Base-by-base conservation (phyloP, 2,797 vertebrate species). In the Parauchenoglanis ngamensis region DNA sequence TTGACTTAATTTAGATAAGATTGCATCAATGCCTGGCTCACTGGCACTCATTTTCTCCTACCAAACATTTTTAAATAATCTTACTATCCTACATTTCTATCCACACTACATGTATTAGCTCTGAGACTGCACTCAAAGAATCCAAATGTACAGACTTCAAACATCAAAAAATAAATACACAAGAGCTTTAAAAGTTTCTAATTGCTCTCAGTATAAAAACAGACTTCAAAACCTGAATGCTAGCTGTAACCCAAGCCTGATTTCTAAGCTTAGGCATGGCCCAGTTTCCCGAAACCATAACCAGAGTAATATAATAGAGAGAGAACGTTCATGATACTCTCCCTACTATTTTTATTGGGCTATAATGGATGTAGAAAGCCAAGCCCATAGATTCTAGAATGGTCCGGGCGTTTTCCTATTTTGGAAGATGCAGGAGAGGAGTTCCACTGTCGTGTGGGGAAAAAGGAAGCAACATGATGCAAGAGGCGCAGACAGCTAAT, bases 401-500 rank as follows among this genome's bases (percentile, higher is more conserved):
- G 35, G 10, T 68, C 59, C 11, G 31, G 35, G 49, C 15, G 7
- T 44, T 35, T 54, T 86, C 72, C 28, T 52, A n/a, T 70, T 72
- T 61, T 57, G n/a, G 28, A 75, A n/a, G 4, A 52, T 0, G 13
- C 7, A 10, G 61, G 57, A 77, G 52, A 35, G 68, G 28, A 85
- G 46, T 35, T 70, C 15, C 25, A 49, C 67, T 35, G 49, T 83
- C 40, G 49, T 13, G 7, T 52, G 28, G 52, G 28, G 76, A 54
- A 83, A 54, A 67, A 63, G 44, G 61, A 78, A 85, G 67, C 82
- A 68, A 84, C 67, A 49, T 13, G 54, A 77, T 70, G 35, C 61
- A 49, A 56, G 25, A 4, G 4, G 76, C 10, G 28, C 49, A 83
- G 86, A 83, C 70, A 63, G 73, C 46, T 83, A 83, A 79, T 28